These are phyloP conservation scores for Parnassius apollo DNA, from an alignment of 2,888 invertebrate genomes.

Conservation along the genomic window DNA sequence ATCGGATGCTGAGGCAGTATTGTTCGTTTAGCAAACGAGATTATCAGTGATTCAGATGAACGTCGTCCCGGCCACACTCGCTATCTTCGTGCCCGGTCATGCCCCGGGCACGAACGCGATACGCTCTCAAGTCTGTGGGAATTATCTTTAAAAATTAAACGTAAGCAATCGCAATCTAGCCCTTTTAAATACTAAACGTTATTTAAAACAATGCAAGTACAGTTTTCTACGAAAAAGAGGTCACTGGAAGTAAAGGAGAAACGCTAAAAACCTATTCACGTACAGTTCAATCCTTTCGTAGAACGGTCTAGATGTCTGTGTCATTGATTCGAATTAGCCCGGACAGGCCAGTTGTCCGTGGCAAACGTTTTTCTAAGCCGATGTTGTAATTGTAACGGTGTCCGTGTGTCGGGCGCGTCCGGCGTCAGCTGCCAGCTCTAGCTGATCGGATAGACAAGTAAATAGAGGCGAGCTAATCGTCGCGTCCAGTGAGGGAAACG, in stretches of 20 bases:
- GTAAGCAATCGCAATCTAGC: constrained; percentile 13
- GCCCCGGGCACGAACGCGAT: constrained; percentile 65
- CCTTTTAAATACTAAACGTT: constrained; percentile 8
- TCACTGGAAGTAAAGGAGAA: constrained; percentile 14
- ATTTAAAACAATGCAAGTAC: constrained; percentile 4
- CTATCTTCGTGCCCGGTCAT: constrained; percentile 60
- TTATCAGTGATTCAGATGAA: constrained; percentile 65
- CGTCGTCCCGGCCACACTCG: constrained; percentile 59
- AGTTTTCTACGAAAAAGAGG: constrained; percentile 2
- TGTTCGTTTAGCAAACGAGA: constrained; percentile 60
- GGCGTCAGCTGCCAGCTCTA: constrained; percentile 75
- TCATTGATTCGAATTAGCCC: constrained; percentile 48
- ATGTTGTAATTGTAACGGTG: constrained; percentile 75
- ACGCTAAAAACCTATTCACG: constrained; percentile 27
- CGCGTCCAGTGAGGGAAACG: constrained; percentile 75
- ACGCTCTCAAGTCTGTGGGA: constrained; percentile 59
- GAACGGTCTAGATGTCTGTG: constrained; percentile 52
- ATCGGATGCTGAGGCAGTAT: constrained; percentile 58
- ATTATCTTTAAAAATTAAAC: constrained; percentile 29
- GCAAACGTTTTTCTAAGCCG: constrained; percentile 79
- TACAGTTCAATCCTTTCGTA: constrained; percentile 51
- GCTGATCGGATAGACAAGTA: constrained; percentile 72
- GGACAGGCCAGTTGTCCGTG: constrained; percentile 55
- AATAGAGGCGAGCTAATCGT: constrained; percentile 78
- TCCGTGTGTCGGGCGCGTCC: constrained; percentile 69